Conservation (phyloP, 2,113 vertebrate species). For the Hippocampus barbouri region DNA sequence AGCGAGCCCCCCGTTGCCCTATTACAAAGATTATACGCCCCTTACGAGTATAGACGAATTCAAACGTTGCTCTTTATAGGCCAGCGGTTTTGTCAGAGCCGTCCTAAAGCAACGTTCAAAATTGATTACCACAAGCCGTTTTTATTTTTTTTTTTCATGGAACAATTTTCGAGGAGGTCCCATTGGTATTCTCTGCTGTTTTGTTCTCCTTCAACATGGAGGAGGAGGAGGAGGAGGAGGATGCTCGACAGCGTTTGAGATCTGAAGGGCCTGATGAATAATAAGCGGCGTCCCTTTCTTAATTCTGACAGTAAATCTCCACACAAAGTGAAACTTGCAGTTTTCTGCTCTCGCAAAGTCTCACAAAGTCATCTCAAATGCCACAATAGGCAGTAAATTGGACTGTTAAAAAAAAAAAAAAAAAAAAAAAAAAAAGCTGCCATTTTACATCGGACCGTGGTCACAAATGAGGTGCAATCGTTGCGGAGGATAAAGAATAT, state of each 20-base stretch:
- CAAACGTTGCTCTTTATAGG: background rate
- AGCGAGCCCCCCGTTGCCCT: background rate
- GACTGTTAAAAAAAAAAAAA: background rate
- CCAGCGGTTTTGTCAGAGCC: background rate
- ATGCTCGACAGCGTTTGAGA: background rate
- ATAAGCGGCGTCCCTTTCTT: background rate
- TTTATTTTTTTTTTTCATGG: background rate
- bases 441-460: background rate
- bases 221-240: background rate
- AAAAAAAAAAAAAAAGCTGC: background rate
- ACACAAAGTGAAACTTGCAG: background rate
- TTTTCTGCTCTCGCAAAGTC: background rate
- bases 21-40: background rate
- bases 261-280: constrained; percentile 3
- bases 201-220: constrained; percentile 1
- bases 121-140: background rate
- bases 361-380: background rate
- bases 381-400: too few species aligned
- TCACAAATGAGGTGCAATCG: too few species aligned
- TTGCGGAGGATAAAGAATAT: background rate
- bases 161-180: background rate
- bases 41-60: background rate
- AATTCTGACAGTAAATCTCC: background rate
- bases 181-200: background rate
- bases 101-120: background rate